These are phyloP conservation scores for Meganola albula DNA, from an alignment of 2,888 invertebrate genomes.

Conservation along the genomic window DNA sequence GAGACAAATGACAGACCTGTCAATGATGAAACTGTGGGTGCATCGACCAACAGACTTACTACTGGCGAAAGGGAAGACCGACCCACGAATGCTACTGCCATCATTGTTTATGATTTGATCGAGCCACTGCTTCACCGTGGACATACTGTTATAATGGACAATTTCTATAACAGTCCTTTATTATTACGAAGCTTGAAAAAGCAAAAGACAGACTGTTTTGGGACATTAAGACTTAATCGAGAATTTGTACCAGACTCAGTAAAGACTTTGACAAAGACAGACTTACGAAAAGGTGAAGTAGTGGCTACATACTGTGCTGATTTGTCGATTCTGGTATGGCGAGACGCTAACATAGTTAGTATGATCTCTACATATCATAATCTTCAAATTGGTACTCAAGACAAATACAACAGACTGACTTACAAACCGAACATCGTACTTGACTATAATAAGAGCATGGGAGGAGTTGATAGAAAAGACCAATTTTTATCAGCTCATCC, in stretches of 20 bases:
- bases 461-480: conserved; percentile 6
- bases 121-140: no score
- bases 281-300: conserved; percentile 7
- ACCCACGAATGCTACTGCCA: background rate
- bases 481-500: conserved; percentile 2
- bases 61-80: background rate
- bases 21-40: background rate
- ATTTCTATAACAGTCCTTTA: conserved; percentile 21
- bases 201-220: conserved; percentile 16
- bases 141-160: conserved; percentile 27
- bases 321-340: conserved; percentile 24
- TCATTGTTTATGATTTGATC: background rate
- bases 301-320: conserved; percentile 16
- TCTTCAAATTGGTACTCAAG: conserved; percentile 3
- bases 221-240: conserved; percentile 12
- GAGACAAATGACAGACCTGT: conserved; percentile 2
- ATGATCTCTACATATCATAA: conserved; percentile 19
- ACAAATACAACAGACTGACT: background rate
- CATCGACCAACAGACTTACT: background rate
- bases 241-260: conserved; percentile 11
- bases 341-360: conserved; percentile 13
- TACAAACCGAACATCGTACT: conserved; percentile 2
- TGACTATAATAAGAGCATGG: conserved; percentile 2
- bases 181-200: conserved; percentile 15
- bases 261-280: conserved; percentile 2